Evolutionary conservation across 2,113 vertebrate genomes (phyloP).

Genomic region (Aptenodytes forsteri): DNA sequence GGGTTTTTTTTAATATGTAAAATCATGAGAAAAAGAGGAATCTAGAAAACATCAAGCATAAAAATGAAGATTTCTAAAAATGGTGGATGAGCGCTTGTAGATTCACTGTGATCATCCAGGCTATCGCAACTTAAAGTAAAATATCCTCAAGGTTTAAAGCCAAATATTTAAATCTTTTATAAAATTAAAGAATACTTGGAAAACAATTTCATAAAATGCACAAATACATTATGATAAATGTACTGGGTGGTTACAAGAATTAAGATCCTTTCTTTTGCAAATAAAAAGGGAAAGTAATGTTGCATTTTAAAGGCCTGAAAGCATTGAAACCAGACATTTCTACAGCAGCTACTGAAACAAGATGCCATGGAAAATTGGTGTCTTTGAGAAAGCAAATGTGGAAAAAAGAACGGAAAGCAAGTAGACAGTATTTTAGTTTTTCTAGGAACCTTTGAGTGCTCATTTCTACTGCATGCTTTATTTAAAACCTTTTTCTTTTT

Average conservation of each 20-base stretch:
- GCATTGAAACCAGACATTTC: not conserved
- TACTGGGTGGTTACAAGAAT: not conserved
- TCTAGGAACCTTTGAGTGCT: not conserved
- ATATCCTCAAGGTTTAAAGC: not conserved
- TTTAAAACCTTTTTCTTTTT: not conserved
- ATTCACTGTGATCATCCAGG: not conserved
- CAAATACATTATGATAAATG: not conserved
- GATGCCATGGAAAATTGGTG: slow-evolving; percentile 12
- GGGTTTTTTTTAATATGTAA: not conserved
- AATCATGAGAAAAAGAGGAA: not conserved
- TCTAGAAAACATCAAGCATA: not conserved
- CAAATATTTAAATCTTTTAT: not conserved
- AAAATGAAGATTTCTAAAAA: slow-evolving; percentile 36
- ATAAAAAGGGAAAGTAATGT: not conserved
- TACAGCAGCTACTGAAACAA: slow-evolving; percentile 15
- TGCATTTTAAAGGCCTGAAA: not conserved
- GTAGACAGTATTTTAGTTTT: not conserved
- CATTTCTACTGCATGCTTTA: not conserved
- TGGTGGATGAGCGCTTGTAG: not conserved
- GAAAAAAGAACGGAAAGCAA: not conserved
- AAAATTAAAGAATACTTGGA: not conserved
- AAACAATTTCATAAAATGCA: not conserved
- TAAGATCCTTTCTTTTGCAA: not conserved
- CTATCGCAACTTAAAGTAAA: not conserved
- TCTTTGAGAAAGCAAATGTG: not conserved